These are phyloP conservation scores for Rallus crepitans DNA, from an alignment of 2,797 vertebrate genomes.

Conservation along the genomic window DNA sequence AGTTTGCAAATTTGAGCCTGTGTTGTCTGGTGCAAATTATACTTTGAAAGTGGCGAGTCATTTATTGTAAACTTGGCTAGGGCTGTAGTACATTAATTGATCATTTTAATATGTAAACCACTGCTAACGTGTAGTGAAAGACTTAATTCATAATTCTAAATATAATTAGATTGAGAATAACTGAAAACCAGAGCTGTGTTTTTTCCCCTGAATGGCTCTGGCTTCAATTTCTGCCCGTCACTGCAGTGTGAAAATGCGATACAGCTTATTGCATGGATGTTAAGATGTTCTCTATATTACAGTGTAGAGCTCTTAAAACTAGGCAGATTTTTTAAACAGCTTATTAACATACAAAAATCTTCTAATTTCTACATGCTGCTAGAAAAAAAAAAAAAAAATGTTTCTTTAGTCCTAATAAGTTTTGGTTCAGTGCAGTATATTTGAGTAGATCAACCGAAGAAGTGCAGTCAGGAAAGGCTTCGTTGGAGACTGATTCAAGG, in stretches of 20 bases:
- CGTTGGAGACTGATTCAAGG: not conserved
- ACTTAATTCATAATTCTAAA: not conserved
- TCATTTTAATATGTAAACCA: constrained; percentile 8
- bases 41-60: not conserved
- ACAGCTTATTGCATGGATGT: not conserved
- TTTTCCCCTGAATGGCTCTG: not conserved
- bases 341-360: not conserved
- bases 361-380: not conserved
- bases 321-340: not conserved
- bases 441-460: not conserved
- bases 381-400: not conserved
- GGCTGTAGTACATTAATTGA: not conserved
- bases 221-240: not conserved
- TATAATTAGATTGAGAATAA: not conserved
- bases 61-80: constrained; percentile 11
- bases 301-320: not conserved
- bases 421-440: not conserved
- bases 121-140: not conserved
- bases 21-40: constrained; percentile 40
- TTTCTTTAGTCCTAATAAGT: not conserved
- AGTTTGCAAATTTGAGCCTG: constrained; percentile 29
- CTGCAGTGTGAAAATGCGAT: constrained; percentile 32
- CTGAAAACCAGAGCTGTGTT: not conserved
- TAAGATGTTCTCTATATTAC: not conserved
- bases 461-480: not conserved